Conservation (phyloP, 2,797 vertebrate species). For the Poecilia wingei region DNA sequence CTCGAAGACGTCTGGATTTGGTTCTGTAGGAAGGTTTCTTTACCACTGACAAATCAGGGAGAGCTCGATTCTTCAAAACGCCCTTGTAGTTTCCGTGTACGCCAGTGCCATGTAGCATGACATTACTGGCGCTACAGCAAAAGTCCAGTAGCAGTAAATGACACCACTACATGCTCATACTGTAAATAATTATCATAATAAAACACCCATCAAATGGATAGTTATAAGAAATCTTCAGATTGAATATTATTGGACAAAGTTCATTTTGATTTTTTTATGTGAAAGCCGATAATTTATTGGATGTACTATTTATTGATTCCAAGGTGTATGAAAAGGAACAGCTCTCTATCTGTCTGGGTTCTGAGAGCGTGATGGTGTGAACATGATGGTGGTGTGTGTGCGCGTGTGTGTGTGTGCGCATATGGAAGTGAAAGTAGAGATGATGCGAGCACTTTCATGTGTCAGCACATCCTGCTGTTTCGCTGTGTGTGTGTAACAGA, state of each 20-base stretch:
- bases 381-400: conserved; percentile 40
- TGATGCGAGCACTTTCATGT: conserved; percentile 52
- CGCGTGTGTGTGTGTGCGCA: conserved; percentile 19
- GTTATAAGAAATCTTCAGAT: conserved; percentile 43
- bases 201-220: conserved; percentile 50
- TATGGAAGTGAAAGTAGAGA: conserved; percentile 60
- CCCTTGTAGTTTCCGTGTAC: conserved; percentile 35
- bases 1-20: conserved; percentile 11
- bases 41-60: conserved; percentile 56
- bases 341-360: conserved; percentile 67
- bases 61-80: conserved; percentile 45
- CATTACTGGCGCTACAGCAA: conserved; percentile 55
- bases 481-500: conserved; percentile 58
- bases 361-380: conserved; percentile 28
- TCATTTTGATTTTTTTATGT: conserved; percentile 44
- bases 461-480: conserved; percentile 72
- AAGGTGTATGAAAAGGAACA: conserved; percentile 62
- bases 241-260: conserved; percentile 37
- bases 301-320: conserved; percentile 69
- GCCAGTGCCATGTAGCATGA: conserved; percentile 70
- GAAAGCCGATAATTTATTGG: conserved; percentile 67
- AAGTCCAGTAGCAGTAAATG: conserved; percentile 58
- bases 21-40: conserved; percentile 41
- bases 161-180: conserved; percentile 44
- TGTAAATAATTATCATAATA: conserved; percentile 35